phyloP scores from a whole-genome alignment of 2,797 vertebrate genomes.

The Garrulus glandarius region DNA sequence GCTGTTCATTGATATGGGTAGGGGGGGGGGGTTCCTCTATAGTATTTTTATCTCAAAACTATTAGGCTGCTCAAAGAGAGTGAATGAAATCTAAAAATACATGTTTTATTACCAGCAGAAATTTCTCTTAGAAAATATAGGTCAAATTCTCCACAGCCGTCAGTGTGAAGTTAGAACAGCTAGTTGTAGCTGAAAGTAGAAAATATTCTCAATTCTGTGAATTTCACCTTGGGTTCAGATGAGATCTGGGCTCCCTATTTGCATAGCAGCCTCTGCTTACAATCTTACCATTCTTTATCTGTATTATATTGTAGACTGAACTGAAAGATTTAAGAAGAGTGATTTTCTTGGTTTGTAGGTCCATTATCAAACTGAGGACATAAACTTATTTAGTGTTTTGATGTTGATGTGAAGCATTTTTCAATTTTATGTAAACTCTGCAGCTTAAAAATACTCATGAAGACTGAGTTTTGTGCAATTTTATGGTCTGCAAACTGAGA shows the following conservation, averaged over 20 bases:
- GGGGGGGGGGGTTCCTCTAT: not conserved
- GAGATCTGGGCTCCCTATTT: not conserved
- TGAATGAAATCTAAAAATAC: constrained; percentile 43
- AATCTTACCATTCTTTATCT: not conserved
- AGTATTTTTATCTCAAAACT: constrained; percentile 5
- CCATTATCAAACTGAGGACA: not conserved
- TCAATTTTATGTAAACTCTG: not conserved
- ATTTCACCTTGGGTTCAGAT: not conserved
- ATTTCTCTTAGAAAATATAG: not conserved
- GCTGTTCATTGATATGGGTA: not conserved
- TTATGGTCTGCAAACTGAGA: not conserved
- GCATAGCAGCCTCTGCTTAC: not conserved
- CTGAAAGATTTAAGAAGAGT: not conserved
- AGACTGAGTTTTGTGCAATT: not conserved
- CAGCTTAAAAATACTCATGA: not conserved
- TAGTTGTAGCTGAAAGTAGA: not conserved
- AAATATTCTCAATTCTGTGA: not conserved
- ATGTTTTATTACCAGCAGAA: not conserved
- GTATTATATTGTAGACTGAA: not conserved
- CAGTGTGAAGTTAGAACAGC: not conserved
- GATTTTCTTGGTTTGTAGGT: not conserved
- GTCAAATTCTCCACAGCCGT: not conserved
- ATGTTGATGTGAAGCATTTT: not conserved
- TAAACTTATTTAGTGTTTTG: not conserved
- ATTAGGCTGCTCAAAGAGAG: not conserved